A percentile compares a stretch with the other conserved stretches of the same genome.
Evolutionary conservation across 2,888 invertebrate genomes (phyloP).

Genomic region (Protonemura montana): DNA sequence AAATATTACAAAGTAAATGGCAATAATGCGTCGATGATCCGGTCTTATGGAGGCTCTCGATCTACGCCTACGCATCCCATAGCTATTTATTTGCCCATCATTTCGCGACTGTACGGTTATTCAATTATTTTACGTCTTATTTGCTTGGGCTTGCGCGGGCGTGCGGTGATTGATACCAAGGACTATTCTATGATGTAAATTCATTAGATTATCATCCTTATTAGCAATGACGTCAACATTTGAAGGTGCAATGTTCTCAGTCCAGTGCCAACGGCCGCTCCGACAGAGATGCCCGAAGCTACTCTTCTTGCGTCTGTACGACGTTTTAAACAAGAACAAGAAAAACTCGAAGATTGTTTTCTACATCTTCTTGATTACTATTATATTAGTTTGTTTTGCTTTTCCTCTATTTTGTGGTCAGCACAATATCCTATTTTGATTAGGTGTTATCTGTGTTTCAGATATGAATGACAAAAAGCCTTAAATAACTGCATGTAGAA

Average conservation of each 20-base stretch:
- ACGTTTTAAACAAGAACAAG: too few species aligned
- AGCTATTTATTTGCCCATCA: not conserved
- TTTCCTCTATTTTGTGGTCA: not conserved
- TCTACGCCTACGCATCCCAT: not conserved
- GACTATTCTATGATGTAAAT: conserved; percentile 25
- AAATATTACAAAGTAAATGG: too few species aligned
- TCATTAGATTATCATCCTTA: conserved; percentile 24
- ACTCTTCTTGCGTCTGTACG: too few species aligned
- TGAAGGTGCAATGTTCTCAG: conserved; percentile 36
- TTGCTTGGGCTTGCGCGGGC: not conserved
- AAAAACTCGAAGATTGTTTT: too few species aligned
- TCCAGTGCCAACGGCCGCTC: conserved; percentile 28
- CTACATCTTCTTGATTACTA: too few species aligned
- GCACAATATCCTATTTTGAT: not conserved
- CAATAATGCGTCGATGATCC: too few species aligned
- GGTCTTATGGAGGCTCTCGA: too few species aligned
- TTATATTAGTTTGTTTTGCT: too few species aligned
- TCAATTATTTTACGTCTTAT: not conserved
- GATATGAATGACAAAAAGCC: not conserved
- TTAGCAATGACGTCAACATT: conserved; percentile 29
- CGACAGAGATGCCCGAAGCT: not conserved
- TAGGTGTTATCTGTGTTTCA: not conserved
- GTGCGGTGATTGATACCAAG: conserved; percentile 21
- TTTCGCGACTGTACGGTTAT: conserved; percentile 30
- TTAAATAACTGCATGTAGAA: not conserved